phyloP scores from a whole-genome alignment of 30 jellyfish, hydroid and myxozoan species.

The Phacellophora camtschatica region DNA sequence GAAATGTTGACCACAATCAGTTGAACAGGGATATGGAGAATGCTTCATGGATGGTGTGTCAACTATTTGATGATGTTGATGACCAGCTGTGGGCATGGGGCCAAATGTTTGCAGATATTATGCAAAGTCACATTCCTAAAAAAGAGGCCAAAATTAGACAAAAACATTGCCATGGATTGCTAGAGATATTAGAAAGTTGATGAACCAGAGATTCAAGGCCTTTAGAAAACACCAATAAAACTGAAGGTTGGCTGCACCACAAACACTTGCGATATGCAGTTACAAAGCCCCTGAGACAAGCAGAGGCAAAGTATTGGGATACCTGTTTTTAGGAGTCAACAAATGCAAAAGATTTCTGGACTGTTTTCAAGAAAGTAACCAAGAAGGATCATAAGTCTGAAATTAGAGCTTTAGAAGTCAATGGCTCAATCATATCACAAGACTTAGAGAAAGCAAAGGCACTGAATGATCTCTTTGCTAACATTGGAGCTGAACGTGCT shows the following conservation, averaged over 20 bases:
- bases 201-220: slow-evolving; percentile 3
- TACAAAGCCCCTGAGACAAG: background rate
- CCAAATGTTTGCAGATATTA: background rate
- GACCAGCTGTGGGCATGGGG: slow-evolving; percentile 44
- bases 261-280: background rate
- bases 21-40: background rate
- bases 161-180: background rate
- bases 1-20: background rate
- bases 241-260: background rate
- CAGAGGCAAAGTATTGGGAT: slow-evolving; percentile 37
- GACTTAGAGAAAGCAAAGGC: slow-evolving; percentile 29
- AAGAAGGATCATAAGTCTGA: background rate
- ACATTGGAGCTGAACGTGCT: slow-evolving; percentile 40
- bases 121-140: background rate
- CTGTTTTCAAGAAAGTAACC: background rate
- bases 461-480: slow-evolving; percentile 27
- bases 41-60: slow-evolving; percentile 19
- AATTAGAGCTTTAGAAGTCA: slow-evolving; percentile 37
- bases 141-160: slow-evolving; percentile 6
- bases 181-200: background rate
- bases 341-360: slow-evolving; percentile 38
- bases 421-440: background rate
- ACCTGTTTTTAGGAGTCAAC: slow-evolving; percentile 10
- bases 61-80: slow-evolving; percentile 9
- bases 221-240: background rate